A percentile compares a stretch with the other conserved stretches of the same genome.
These are phyloP conservation scores for Cerceris ruficornis DNA, from an alignment of 2,888 invertebrate genomes.

Conservation along the genomic window DNA sequence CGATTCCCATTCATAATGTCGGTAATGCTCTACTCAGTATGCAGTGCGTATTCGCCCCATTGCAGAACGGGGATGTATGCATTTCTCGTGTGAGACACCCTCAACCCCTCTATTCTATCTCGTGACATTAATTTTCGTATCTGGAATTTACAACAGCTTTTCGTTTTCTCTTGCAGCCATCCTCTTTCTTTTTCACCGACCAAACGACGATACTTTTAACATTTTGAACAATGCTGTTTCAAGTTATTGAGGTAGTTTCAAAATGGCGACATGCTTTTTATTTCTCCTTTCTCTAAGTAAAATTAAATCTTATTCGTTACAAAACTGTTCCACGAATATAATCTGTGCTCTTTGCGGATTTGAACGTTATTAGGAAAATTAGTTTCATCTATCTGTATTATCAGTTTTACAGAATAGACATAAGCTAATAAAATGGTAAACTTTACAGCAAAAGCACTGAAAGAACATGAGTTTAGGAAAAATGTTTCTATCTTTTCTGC, in stretches of 20 bases:
- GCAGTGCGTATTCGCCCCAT: conserved; percentile 62
- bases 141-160: conserved; percentile 66
- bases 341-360: too few relatives aligned
- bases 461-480: too few relatives aligned
- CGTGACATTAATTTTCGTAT: conserved; percentile 70
- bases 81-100: conserved; percentile 32
- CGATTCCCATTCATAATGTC: conserved; percentile 72
- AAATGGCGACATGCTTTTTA: conserved; percentile 2
- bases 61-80: conserved; percentile 47
- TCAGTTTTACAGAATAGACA: too few relatives aligned
- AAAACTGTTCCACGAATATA: too few relatives aligned
- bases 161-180: conserved; percentile 6
- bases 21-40: conserved; percentile 71
- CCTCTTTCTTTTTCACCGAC: not conserved
- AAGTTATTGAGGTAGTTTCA: conserved; percentile 21
- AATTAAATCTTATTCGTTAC: too few relatives aligned
- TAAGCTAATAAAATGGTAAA: too few relatives aligned
- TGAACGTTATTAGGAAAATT: too few relatives aligned
- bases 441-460: too few relatives aligned
- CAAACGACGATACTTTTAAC: conserved; percentile 16
- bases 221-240: conserved; percentile 45
- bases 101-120: conserved; percentile 33
- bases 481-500: too few relatives aligned
- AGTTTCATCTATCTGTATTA: too few relatives aligned
- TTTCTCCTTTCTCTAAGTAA: too few relatives aligned